Evolutionary conservation across 2,113 vertebrate species (phyloP).

Genomic region (Tachysurus vachellii): DNA sequence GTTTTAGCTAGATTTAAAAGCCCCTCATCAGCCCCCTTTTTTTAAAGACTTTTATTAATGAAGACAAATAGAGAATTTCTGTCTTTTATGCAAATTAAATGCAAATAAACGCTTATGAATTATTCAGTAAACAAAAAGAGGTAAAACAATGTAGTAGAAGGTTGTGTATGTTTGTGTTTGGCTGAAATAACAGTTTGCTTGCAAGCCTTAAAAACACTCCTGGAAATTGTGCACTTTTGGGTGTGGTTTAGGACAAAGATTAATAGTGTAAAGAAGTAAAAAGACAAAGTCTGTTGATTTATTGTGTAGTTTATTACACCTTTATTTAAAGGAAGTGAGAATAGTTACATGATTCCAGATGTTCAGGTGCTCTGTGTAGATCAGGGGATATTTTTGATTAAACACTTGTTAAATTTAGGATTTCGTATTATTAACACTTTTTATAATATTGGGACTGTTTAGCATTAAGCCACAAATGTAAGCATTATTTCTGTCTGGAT

Average conservation of each 20-base stretch:
- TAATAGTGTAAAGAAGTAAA: background rate
- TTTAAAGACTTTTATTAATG: background rate
- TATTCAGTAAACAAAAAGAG: background rate
- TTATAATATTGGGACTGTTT: background rate
- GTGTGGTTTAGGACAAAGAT: slow-evolving; percentile 10
- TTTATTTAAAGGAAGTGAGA: background rate
- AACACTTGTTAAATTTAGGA: too few relatives aligned
- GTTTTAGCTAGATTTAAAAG: background rate
- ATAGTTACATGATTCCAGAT: background rate
- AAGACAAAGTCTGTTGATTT: background rate
- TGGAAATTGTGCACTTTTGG: background rate
- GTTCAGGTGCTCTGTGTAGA: background rate
- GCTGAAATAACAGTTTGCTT: background rate
- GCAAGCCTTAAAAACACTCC: background rate
- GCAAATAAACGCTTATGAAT: background rate
- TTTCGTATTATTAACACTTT: background rate
- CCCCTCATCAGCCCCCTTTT: background rate
- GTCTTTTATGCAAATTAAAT: background rate
- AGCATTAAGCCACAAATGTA: background rate
- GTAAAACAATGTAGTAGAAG: background rate
- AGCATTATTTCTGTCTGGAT: background rate
- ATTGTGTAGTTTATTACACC: background rate
- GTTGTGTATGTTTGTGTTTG: background rate
- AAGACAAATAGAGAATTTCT: background rate
- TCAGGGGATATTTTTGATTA: too few relatives aligned